These are phyloP conservation scores for Brienomyrus longianalis DNA, from an alignment of 2,113 vertebrate genomes.

Conservation along the genomic window DNA sequence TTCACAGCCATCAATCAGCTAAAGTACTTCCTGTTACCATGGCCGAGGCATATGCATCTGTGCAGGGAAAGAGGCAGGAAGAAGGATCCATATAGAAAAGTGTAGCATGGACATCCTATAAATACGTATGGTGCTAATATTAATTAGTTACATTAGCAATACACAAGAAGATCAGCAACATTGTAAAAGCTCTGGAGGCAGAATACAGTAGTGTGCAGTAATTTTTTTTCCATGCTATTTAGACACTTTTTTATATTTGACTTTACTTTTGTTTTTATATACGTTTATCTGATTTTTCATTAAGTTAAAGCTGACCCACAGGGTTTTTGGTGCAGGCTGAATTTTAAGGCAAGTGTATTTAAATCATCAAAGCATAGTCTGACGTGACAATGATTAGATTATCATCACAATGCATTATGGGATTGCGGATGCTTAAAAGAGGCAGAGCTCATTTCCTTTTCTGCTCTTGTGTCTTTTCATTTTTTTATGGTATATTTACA, in stretches of 20 bases:
- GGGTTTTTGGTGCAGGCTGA: not conserved
- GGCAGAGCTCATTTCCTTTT: not conserved
- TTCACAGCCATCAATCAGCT: conserved; percentile 24
- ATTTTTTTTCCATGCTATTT: not conserved
- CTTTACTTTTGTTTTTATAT: not conserved
- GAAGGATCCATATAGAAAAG: not conserved
- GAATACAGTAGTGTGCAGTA: not conserved
- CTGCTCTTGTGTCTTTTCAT: not conserved
- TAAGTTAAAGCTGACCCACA: not conserved
- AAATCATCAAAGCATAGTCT: not conserved
- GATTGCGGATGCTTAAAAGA: not conserved
- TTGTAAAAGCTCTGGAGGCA: not conserved
- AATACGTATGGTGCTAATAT: not conserved
- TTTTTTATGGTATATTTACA: not conserved
- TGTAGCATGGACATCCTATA: not conserved
- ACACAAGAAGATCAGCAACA: not conserved
- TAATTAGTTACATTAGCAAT: not conserved
- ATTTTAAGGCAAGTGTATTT: not conserved
- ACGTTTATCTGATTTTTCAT: not conserved
- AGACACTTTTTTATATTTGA: not conserved
- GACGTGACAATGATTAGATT: not conserved
- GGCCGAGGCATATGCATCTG: not conserved
- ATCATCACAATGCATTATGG: not conserved
- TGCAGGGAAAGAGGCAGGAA: not conserved
- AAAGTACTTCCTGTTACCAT: not conserved